Base-by-base conservation (phyloP, 2,113 vertebrate genomes). In the Taurulus bubalis region DNA sequence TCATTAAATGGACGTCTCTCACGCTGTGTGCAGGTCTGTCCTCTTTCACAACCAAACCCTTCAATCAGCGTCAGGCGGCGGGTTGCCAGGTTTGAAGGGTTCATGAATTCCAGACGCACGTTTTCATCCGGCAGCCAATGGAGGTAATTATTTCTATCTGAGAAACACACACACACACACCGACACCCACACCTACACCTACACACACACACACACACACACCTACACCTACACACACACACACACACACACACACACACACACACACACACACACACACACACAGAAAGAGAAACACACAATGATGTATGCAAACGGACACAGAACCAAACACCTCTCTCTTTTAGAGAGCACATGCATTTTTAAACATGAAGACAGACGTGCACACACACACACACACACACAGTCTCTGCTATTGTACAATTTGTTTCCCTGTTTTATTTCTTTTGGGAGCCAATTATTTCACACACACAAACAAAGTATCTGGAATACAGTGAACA, bases 381-480 rank as follows among this genome's bases (percentile, higher is more conserved):
- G 0, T 20, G 22, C 9, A 36, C 2, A 18, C 20, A 16, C 22
- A 18, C 3, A 7, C 30, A 9, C n/a, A 47, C 45, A 47, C 45
- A 47, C 45, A 47, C 45, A 14, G 11, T 47, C 47, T 4, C 77
- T 5, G 32, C 73, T 38, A 20, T 18, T 30, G 26, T 18, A 40
- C 28, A 3, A 30, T 71, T 71, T 49, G 63, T 36, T 70, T 30
- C 45, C 9, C 18, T 6, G 12, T 28, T 66, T 49, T 26, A 8
- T 28, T 75, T 51, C 82, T 79, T 79, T 59, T 38, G 82, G 83
- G 83, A 85, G 67, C 72, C 73, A 80, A 80, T 80, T 85, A 85
- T 77, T 63, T 76, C 34, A 34, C 67, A 72, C 67, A 72, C 82
- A 65, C 72, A 62, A 45, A 71, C 67, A 62, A 45, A 66, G 65